Evolutionary conservation across 2,797 vertebrate species (phyloP), one percentile per base, ranked within the genome.

Genomic region (Hippocampus kuda): DNA sequence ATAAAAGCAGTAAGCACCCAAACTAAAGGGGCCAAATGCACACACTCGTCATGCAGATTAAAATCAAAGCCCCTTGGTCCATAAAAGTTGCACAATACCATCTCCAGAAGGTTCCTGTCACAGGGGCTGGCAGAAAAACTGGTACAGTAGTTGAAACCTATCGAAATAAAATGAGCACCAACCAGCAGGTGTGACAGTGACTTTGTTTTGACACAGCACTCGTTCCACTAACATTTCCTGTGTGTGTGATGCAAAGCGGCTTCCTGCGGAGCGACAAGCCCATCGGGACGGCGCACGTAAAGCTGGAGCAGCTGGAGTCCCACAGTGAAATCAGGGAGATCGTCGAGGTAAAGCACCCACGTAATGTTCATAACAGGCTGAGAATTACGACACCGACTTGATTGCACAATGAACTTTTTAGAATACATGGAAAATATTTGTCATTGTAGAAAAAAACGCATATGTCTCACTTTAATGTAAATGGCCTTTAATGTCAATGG

Each of bases 321-420:
- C 91, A 94, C 82, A 97, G 97, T 74, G 97, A 99, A 86, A 93
- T 98, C 81, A 90, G 95, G 81, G 95, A 98, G 83, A 97, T 97
- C 15, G 85, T 95, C 0, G 87, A 88, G 82, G 88, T 88, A 27
- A 59, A 7, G 20, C 24, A 2, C 16, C 5, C 6, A 49, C 46
- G 3, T 38, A 7, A 38, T 44, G 24, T 66, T 4, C 15, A 15
- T 51, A 2, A 20, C 18, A 2, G 13, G 34, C 7, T 46, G 3
- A 20, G 6, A 51, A 22, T 51, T 8, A 18, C 5, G 1, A 6
- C 48, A 20, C 48, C 48, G 1, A 13, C 13, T 46, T 46, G 44
- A 46, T 4, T 46, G 44, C 44, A 15, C 44, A 3, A 13, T 13
- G 2, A 51, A 51, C 5, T 24, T 54, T 2, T 24, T 24, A 54